Base-by-base conservation (phyloP, 2,888 invertebrate genomes). In the Nemurella pictetii region DNA sequence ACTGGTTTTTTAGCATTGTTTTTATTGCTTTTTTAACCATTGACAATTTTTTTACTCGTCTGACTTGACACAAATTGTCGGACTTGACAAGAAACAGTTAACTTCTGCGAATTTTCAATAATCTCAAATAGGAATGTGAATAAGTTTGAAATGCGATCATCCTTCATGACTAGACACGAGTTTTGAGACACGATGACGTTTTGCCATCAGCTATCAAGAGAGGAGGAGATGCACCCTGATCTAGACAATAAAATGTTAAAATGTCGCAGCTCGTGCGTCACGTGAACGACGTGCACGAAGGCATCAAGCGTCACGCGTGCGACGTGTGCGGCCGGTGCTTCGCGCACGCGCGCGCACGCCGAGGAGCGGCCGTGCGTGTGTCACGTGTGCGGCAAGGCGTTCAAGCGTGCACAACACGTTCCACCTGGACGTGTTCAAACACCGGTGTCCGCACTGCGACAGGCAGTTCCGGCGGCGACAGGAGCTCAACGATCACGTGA, bases 381-480 rank as follows among this genome's bases (percentile, higher is more conserved):
- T 87, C 89, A 90, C 7, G 89, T 89, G 4, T 93, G 93, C 87
- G 89, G 89, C 0, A 91, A 91, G 83, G 89, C 93, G 0, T 94
- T 94, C 90, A 93, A 93, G 85, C 89, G 93, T 93, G 27, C 94
- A 94, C 88, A 91, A 92, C 83, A 91, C 92, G 75, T 93, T 92
- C 4, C 94, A 94, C 89, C 91, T 91, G 74, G 90, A 92, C 85
- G 89, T 90, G 80, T 93, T 92, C 86, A 93, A 94, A 0, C 92
- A 92, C 88, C 90, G 90, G 28, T 95, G 94, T 89, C 90, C 91
- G 0, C 92, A 93, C 86, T 94, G 94, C 88, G 90, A 89, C n/a
- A 92, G 93, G 80, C 89, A 89, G 84, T 94, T 93, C 88, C 91
- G 92, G 72, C 90, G 94, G 5, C 89, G 89, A 28, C 91, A 91